Evolutionary conservation across 2,888 invertebrate genomes (phyloP), one percentile per base, ranked within the genome.

Genomic region (Crossocerus cetratus): DNA sequence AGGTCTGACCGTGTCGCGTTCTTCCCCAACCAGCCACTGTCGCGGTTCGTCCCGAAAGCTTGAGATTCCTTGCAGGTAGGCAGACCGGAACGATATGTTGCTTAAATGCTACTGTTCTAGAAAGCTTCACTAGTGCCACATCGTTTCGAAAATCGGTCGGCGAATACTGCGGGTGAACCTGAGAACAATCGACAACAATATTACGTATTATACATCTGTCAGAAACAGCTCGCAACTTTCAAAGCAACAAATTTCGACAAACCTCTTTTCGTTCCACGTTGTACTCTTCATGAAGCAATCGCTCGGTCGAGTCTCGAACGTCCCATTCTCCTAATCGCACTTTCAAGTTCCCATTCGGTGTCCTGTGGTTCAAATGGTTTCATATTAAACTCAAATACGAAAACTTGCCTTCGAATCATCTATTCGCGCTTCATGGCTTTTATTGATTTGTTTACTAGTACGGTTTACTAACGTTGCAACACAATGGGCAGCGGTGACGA

Each of bases 21-120:
- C 98, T 91, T 0, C 98, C 98, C 98, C 98, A 98, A 0, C 98
- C 98, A 0, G 95, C 96, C 0, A 98, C 98, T 0, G 97, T 97
- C 55, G 97, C 98, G 91, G 95, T 95, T 86, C 95, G 95, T 0
- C 98, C 97, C 0, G 96, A 94, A 20, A 97, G 89, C 88, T 96
- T 97, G 76, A 95, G 91, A 87, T 93, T 93, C 81, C 93, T 94
- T 69, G 93, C 94, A 18, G 98, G 98, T 53, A 98, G 91, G 88
- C 98, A 98, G 5, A 98, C 97, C 1, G 98, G 98, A 57, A 98
- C 92, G 76, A 98, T 98, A 89, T 98, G 98, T 84, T 98, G 97
- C 84, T 97, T 96, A 89, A 96, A 98, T 18, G 94, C 93, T 2
- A 98, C 97, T 23, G 94, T 94, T 63, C 95, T 92, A 76, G 96